These are phyloP conservation scores for Halichondria panicea DNA, from an alignment of 37 sponge, comb jelly and placozoan genomes.

Conservation along the genomic window DNA sequence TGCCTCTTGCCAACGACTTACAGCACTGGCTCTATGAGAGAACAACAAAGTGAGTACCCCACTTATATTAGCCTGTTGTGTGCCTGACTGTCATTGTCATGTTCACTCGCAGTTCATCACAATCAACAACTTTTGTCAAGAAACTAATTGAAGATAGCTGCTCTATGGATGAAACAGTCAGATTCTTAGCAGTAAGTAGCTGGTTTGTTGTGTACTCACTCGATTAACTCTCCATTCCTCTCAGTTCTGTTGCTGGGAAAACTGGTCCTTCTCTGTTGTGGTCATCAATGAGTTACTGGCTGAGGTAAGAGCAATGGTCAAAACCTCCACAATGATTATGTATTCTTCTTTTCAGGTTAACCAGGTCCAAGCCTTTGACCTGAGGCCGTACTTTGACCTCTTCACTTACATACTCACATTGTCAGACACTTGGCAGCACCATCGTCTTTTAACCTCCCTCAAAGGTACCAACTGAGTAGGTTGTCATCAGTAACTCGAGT, in stretches of 20 bases:
- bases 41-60: constrained; percentile 34
- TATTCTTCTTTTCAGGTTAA: constrained; percentile 44
- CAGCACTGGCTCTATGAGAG: constrained; percentile 72
- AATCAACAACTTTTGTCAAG: constrained; percentile 72
- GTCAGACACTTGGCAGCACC: constrained; percentile 87
- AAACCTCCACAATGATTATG: not conserved
- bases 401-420: constrained; percentile 72
- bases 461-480: constrained; percentile 40
- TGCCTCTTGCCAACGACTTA: constrained; percentile 62
- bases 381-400: constrained; percentile 87
- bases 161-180: constrained; percentile 69
- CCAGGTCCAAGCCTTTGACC: constrained; percentile 74
- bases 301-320: constrained; percentile 61
- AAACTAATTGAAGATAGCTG: constrained; percentile 81
- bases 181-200: constrained; percentile 65
- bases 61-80: not conserved
- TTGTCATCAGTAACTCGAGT: not conserved
- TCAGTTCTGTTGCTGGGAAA: constrained; percentile 85
- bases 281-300: constrained; percentile 68
- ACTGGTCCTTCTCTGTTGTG: constrained; percentile 75
- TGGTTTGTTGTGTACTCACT: not conserved
- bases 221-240: not conserved
- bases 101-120: not conserved
- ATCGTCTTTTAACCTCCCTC: constrained; percentile 45
- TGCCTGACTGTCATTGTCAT: constrained; percentile 7